phyloP scores from a whole-genome alignment of 2,888 invertebrate species.

The Tetranychus piercei region DNA sequence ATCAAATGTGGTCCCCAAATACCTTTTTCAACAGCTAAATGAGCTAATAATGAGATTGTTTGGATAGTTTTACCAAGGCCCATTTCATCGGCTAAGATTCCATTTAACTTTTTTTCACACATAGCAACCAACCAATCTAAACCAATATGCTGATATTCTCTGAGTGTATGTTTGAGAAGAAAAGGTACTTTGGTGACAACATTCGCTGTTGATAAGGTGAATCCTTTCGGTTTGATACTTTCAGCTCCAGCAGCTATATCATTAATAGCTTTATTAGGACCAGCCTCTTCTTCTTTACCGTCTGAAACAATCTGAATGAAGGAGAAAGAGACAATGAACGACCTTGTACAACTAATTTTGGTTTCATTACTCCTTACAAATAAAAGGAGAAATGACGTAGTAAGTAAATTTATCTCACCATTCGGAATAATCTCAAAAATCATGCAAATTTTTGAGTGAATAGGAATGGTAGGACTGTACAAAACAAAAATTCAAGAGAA shows the following conservation, averaged over 20 bases:
- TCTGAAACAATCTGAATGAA: neutral
- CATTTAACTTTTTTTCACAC: constrained; percentile 82
- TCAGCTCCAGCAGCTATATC: constrained; percentile 84
- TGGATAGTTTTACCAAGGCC: constrained; percentile 92
- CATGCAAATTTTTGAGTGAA: neutral
- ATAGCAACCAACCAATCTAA: constrained; percentile 92
- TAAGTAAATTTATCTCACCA: neutral
- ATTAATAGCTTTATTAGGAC: constrained; percentile 45
- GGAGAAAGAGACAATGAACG: neutral
- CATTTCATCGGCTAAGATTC: constrained; percentile 92
- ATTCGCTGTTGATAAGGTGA: constrained; percentile 79
- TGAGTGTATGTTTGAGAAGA: constrained; percentile 64
- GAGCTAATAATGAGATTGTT: constrained; percentile 79
- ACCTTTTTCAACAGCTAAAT: constrained; percentile 71
- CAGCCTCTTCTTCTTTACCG: constrained; percentile 4
- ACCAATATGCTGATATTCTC: constrained; percentile 94
- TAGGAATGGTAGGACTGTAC: neutral
- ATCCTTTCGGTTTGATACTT: constrained; percentile 92
- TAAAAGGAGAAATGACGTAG: neutral
- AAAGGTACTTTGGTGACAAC: constrained; percentile 76
- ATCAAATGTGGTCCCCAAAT: constrained; percentile 98
- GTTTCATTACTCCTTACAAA: constrained; percentile 2
- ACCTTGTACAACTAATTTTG: neutral
- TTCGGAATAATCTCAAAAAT: constrained; percentile 2
- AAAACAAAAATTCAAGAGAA: neutral